These are phyloP conservation scores for Macquaria australasica DNA, from an alignment of 2,113 vertebrate species.

Conservation along the genomic window DNA sequence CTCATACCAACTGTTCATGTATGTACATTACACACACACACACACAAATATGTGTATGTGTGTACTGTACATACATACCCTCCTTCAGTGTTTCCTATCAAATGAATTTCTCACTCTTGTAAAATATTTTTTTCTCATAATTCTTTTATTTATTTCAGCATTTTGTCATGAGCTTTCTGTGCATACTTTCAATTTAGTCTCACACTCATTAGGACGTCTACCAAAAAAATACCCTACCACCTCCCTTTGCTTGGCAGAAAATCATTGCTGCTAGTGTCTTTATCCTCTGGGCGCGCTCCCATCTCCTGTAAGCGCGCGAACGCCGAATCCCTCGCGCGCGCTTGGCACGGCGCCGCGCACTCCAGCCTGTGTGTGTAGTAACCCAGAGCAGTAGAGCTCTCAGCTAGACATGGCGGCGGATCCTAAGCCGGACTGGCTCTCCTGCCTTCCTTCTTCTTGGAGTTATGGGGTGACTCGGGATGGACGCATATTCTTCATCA, in stretches of 20 bases:
- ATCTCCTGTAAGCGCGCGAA: conserved; percentile 33
- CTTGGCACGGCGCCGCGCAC: conserved; percentile 73
- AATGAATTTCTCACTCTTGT: no score
- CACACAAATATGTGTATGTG: no score
- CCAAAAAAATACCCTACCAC: not conserved
- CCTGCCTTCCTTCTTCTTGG: conserved; percentile 90
- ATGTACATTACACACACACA: not conserved
- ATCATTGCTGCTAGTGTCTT: conserved; percentile 43
- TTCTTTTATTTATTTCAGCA: not conserved
- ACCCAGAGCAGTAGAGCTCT: conserved; percentile 53
- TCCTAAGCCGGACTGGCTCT: conserved; percentile 89
- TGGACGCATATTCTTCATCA: conserved; percentile 93
- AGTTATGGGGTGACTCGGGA: conserved; percentile 89
- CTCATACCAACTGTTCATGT: not conserved
- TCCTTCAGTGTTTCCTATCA: no score
- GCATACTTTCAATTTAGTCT: not conserved
- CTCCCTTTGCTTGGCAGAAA: conserved; percentile 30
- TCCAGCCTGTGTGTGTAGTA: conserved; percentile 60
- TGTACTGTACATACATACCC: no score
- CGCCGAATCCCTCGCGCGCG: conserved; percentile 47
- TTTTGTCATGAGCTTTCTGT: not conserved
- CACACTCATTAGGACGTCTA: not conserved
- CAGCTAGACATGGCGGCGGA: conserved; percentile 91
- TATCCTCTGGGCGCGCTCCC: conserved; percentile 60
- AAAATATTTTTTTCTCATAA: no score